A percentile compares a stretch with the other conserved stretches of the same genome.
These are phyloP conservation scores for Lerema accius DNA, from an alignment of 1,140 invertebrate genomes.

Conservation along the genomic window DNA sequence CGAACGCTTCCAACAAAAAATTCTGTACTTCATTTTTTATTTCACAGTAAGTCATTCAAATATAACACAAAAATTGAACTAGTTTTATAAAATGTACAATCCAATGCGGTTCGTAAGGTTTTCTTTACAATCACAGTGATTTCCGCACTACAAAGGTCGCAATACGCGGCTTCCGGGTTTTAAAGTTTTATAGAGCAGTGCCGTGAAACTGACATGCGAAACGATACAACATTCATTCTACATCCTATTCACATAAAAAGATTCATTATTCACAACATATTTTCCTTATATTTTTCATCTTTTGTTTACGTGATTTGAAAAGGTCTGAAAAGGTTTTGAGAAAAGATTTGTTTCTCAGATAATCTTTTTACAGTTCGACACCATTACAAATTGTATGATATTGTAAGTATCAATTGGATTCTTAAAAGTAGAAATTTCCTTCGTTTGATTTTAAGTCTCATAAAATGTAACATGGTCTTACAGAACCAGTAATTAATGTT, in stretches of 20 bases:
- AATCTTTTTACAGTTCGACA: too few relatives aligned
- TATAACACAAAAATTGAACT: not conserved
- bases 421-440: too few relatives aligned
- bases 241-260: not conserved
- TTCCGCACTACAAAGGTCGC: not conserved
- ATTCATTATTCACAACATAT: not conserved
- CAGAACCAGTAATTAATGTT: constrained; percentile 9
- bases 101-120: not conserved
- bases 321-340: not conserved
- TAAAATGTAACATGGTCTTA: constrained; percentile 1
- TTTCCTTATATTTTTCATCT: not conserved
- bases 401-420: too few relatives aligned
- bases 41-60: too few relatives aligned
- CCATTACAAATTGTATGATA: too few relatives aligned
- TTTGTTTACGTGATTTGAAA: too few relatives aligned
- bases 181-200: not conserved
- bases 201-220: not conserved
- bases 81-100: not conserved
- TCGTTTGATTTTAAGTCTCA: too few relatives aligned
- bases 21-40: not conserved
- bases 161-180: not conserved
- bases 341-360: too few relatives aligned
- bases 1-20: too few relatives aligned
- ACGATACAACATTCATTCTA: not conserved
- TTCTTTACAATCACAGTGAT: not conserved